These are phyloP conservation scores for Monopterus albus DNA, from an alignment of 2,113 vertebrate species.

Conservation along the genomic window DNA sequence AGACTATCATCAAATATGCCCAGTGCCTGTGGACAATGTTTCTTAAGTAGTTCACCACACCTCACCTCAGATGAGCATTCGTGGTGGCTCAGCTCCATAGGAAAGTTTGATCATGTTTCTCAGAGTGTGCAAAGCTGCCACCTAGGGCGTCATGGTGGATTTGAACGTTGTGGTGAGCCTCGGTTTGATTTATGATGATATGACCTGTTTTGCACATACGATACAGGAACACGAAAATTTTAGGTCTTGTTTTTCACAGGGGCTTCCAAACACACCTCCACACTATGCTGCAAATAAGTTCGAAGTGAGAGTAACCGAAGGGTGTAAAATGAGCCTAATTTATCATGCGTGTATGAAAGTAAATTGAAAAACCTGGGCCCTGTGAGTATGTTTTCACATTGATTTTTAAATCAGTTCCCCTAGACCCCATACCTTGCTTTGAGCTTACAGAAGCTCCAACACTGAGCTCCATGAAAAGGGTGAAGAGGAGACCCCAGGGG, in stretches of 20 bases:
- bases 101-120: slow-evolving; percentile 24
- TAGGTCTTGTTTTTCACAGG: slow-evolving; percentile 29
- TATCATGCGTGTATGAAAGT: slow-evolving; percentile 47
- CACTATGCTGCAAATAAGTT: slow-evolving; percentile 33
- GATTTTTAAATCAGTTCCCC: slow-evolving; percentile 33
- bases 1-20: background rate
- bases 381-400: slow-evolving; percentile 12
- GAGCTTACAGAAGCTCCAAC: slow-evolving; percentile 42
- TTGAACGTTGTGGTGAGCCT: slow-evolving; percentile 29
- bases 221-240: background rate
- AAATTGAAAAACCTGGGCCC: slow-evolving; percentile 41
- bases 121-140: background rate
- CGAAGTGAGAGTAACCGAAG: slow-evolving; percentile 24
- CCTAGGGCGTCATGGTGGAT: slow-evolving; percentile 1
- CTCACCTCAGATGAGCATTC: slow-evolving; percentile 6
- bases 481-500: slow-evolving; percentile 40
- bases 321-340: slow-evolving; percentile 46
- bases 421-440: slow-evolving; percentile 24
- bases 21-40: too few species aligned
- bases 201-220: slow-evolving; percentile 21
- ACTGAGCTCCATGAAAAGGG: slow-evolving; percentile 56
- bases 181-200: slow-evolving; percentile 29
- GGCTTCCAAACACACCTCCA: slow-evolving; percentile 17
- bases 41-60: background rate
- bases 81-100: background rate